phyloP scores from a whole-genome alignment of 2,888 invertebrate genomes.

The Melipona beecheii region DNA sequence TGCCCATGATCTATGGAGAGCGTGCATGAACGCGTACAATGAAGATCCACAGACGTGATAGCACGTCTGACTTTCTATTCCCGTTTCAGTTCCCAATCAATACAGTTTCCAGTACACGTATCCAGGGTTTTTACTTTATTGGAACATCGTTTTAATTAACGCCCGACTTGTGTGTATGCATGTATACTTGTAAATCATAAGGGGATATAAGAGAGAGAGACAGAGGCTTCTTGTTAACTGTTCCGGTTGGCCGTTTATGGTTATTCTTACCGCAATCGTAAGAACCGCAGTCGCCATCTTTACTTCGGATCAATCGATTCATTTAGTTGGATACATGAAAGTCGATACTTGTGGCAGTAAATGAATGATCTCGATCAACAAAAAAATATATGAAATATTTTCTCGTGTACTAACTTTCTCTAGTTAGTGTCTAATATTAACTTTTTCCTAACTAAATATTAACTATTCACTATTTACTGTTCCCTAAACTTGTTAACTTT shows the following conservation, averaged over 20 bases:
- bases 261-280: not conserved
- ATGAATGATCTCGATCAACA: not conserved
- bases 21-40: slow-evolving; percentile 19
- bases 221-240: slow-evolving; percentile 5
- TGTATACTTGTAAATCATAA: slow-evolving; percentile 21
- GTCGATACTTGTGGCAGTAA: not conserved
- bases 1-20: not conserved
- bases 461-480: not conserved
- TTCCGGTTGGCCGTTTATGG: not conserved
- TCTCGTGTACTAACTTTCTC: not conserved
- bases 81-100: slow-evolving; percentile 42
- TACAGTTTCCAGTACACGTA: slow-evolving; percentile 1
- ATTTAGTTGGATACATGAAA: not conserved
- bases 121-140: slow-evolving; percentile 42
- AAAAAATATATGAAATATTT: too few relatives aligned
- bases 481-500: not conserved
- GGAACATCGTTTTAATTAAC: slow-evolving; percentile 47
- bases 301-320: slow-evolving; percentile 4
- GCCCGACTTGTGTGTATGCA: not conserved
- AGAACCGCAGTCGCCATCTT: not conserved
- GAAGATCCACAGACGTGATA: slow-evolving; percentile 44
- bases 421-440: not conserved
- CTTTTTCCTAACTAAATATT: too few relatives aligned
- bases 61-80: slow-evolving; percentile 48
- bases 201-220: not conserved